Evolutionary conservation across 2,888 invertebrate species (phyloP).

Genomic region (Apamea epomidion): DNA sequence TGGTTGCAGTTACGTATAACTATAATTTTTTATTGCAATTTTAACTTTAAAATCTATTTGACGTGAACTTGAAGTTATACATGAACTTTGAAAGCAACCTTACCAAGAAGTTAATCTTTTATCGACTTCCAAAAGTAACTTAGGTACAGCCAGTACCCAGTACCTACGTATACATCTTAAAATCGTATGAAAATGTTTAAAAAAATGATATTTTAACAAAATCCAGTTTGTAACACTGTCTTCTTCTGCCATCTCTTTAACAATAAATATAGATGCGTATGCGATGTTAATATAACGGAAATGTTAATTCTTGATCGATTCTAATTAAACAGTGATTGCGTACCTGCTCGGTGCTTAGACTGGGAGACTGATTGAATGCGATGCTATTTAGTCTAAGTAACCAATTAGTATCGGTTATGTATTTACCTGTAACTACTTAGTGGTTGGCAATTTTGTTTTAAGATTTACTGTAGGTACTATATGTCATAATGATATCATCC

Average conservation of each 20-base stretch:
- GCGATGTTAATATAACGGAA: conserved; percentile 66
- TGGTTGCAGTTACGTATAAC: neutral
- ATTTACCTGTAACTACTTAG: conserved; percentile 38
- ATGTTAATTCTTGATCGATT: conserved; percentile 68
- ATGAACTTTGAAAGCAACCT: neutral
- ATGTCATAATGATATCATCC: neutral
- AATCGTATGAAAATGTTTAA: too few relatives aligned
- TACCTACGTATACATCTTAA: neutral
- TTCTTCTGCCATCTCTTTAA: conserved; percentile 47
- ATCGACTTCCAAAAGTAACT: neutral
- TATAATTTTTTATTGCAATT: neutral
- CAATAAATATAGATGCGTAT: conserved; percentile 56
- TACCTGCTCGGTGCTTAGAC: conserved; percentile 64
- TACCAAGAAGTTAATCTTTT: neutral
- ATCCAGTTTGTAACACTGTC: neutral
- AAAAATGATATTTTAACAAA: neutral
- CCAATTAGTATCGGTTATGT: conserved; percentile 60
- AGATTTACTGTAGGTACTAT: neutral
- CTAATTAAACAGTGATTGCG: conserved; percentile 67
- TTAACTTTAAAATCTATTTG: neutral
- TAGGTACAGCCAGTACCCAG: neutral
- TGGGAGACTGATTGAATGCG: conserved; percentile 61
- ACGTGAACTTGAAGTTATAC: neutral
- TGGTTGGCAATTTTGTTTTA: conserved; percentile 21
- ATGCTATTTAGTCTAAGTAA: conserved; percentile 61